Base-by-base conservation (phyloP, 2,888 invertebrate species). In the Encarsia formosa region DNA sequence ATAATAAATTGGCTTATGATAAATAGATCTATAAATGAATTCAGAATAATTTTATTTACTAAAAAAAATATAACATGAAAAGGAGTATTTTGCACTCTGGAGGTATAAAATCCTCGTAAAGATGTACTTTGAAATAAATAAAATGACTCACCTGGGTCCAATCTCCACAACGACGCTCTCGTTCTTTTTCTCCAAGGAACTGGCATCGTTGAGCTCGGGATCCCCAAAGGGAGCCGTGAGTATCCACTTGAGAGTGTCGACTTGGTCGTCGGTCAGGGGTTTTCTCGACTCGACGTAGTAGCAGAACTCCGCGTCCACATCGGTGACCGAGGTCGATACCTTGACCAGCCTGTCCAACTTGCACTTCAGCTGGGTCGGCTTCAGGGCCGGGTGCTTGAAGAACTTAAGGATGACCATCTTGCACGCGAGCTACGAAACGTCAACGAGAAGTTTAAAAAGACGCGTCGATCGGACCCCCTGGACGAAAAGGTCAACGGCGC, bases 161-260 rank as follows among this genome's bases (percentile, higher is more conserved):
- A 93, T 88, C 81, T 95, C 95, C 63, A 95, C 80, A 5, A 92
- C 59, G 11, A 79, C 58, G 23, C 76, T 70, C 55, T 77, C 72
- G 38, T 57, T 18, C 29, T 45, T 66, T 38, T 57, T 18, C 29
- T 45, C 66, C 45, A 83, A 78, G 13, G 74, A 68, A 29, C 82
- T 78, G 57, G 77, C 74, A 63, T 78, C 76, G 41, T 76, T 78
- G 39, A 90, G 71, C 22, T 79, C 78, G 44, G 81, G 74, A 1
- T 81, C 80, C 54, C 82, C 76, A 40, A 88, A 81, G 1, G 86
- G 86, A 32, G 87, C 84, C 61, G 83, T 81, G 2, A 95, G 76
- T 6, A 94, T 79, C 93, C 93, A 94, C 66, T 82, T 79, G 46
- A 92, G 67, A 52, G 84, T 79, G 54, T 81, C 76, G 29, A 81